These are phyloP conservation scores for Drosophila kuntzei DNA, from an alignment of 2,888 invertebrate species.

Conservation along the genomic window DNA sequence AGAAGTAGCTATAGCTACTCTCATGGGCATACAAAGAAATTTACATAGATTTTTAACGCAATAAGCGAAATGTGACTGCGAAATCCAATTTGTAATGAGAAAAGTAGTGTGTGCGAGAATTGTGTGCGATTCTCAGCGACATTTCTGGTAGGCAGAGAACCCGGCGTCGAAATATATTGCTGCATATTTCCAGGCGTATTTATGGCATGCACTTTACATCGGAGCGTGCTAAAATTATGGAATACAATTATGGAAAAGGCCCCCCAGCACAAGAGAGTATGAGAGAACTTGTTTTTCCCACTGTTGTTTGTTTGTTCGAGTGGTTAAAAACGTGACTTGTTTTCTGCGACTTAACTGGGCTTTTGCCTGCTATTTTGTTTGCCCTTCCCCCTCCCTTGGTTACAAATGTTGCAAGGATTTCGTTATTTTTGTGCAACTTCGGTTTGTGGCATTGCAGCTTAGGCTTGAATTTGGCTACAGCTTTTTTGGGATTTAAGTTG, in stretches of 20 bases:
- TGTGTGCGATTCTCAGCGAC: conserved; percentile 40
- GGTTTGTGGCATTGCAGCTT: conserved; percentile 19
- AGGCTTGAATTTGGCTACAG: conserved; percentile 33
- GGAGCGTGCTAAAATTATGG: conserved; percentile 76
- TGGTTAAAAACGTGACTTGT: conserved; percentile 73
- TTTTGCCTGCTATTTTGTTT: conserved; percentile 24
- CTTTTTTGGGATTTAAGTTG: conserved; percentile 26
- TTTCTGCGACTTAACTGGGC: conserved; percentile 62
- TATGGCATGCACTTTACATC: conserved; percentile 70
- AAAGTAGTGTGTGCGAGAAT: conserved; percentile 70
- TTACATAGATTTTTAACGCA: conserved; percentile 76
- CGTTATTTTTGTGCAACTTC: conserved; percentile 17
- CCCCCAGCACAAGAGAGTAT: conserved; percentile 7
- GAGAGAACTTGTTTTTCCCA: conserved; percentile 16
- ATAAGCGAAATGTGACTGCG: conserved; percentile 78
- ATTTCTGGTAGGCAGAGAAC: conserved; percentile 6
- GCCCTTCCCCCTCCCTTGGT: background rate
- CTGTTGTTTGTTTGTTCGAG: conserved; percentile 48
- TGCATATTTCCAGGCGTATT: conserved; percentile 74
- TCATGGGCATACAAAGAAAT: conserved; percentile 69
- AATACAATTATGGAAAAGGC: conserved; percentile 69
- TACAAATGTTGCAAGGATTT: conserved; percentile 35
- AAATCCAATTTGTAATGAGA: conserved; percentile 80
- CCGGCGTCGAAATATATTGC: conserved; percentile 61
- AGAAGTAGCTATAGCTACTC: conserved; percentile 9